Conservation (phyloP, 2,113 vertebrate genomes). For the Dasypus novemcinctus region DNA sequence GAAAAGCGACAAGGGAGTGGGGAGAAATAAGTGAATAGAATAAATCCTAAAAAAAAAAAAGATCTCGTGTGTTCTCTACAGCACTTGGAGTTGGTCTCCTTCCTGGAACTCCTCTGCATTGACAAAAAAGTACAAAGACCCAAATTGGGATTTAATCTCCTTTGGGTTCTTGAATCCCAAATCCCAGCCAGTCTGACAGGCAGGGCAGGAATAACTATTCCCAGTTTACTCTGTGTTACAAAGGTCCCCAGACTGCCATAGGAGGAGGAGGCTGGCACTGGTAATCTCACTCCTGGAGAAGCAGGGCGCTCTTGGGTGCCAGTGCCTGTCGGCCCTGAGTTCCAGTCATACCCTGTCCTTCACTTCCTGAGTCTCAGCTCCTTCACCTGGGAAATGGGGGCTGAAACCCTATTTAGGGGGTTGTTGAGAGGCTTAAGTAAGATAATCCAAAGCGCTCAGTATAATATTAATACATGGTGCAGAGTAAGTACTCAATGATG, state of each 20-base stretch:
- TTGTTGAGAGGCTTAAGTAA: not conserved
- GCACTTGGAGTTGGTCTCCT: not conserved
- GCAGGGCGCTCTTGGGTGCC: not conserved
- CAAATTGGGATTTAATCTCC: not conserved
- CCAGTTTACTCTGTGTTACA: not conserved
- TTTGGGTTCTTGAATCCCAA: not conserved
- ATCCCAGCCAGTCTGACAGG: not conserved
- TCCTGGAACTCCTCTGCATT: not conserved
- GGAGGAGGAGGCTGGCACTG: not conserved
- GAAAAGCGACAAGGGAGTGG: too few relatives aligned
- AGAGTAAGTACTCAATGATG: fast-evolving
- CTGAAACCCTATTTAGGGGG: not conserved
- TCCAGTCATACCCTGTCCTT: not conserved
- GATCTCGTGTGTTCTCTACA: not conserved
- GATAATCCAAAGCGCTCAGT: fast-evolving
- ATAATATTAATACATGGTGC: too few relatives aligned
- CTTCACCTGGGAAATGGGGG: not conserved
- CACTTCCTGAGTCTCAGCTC: not conserved
- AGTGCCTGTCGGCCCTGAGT: fast-evolving
- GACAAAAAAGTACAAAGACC: not conserved
- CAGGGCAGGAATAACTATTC: not conserved
- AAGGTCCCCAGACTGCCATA: too few relatives aligned
- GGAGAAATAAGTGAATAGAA: too few relatives aligned
- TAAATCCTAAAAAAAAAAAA: too few relatives aligned
- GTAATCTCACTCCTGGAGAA: not conserved